Base-by-base conservation (phyloP, 2,888 invertebrate species). In the Polylopha cassiicola region DNA sequence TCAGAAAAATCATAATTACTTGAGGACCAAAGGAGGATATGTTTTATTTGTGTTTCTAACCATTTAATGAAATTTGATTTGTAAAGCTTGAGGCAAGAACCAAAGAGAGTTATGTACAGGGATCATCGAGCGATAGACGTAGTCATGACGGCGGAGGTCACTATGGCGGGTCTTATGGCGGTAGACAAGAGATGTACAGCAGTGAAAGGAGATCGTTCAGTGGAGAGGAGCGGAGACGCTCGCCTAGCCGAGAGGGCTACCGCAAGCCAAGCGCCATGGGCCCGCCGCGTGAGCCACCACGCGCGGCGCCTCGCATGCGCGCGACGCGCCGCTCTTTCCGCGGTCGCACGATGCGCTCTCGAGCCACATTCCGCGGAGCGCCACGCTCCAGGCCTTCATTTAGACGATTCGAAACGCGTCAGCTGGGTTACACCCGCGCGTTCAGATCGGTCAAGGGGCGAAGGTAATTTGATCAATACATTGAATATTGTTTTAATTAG, bases 81-180 rank as follows among this genome's bases (percentile, higher is more conserved):
- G 58, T 63, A 62, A 73, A 65, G 56, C 69, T 55, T 63, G 62
- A 62, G 63, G 65, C 73, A 65, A 68, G 71, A 76, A 71, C 65
- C 63, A 71, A 70, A 76, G 60, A 73, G 79, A 80, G 65, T 82
- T 84, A 62, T 86, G 79, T 85, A 78, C 86, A 86, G 86, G 86
- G 85, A 55, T 79, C 82, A 33, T 77, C 84, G 70, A 79, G 81
- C 62, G 85, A 82, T 74, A 86, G 86, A 84, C 81, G 86, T 73
- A 86, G 86, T 74, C 84, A 87, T 79, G 87, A 87, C 59, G 85
- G 82, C 65, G 82, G 85, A 65, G 80, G 86, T 53, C 86, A 87
- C 72, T 86, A 86, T 71, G 85, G 86, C 65, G 81, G 82, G 59
- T 85, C 84, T 50, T 82, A 85, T 66, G 68, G 80, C 67, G 69